These are phyloP conservation scores for Melanotaenia pygmaea DNA, from an alignment of 2,797 vertebrate species.

Conservation along the genomic window DNA sequence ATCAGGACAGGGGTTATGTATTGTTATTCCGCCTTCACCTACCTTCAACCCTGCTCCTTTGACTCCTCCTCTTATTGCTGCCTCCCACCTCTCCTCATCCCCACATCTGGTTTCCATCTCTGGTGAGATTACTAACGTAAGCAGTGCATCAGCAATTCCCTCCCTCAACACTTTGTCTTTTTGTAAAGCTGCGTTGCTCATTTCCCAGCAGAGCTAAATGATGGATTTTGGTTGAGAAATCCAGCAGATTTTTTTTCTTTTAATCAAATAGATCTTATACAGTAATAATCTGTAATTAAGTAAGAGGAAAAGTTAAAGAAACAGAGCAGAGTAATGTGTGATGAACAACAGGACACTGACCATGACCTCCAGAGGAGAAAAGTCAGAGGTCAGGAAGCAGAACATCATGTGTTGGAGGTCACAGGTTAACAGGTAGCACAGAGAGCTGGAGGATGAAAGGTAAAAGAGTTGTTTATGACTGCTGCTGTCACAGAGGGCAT, in stretches of 20 bases:
- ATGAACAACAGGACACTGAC: slow-evolving; percentile 60
- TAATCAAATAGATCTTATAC: not conserved
- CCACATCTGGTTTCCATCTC: slow-evolving; percentile 74
- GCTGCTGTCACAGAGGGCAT: slow-evolving; percentile 39
- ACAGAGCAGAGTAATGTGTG: slow-evolving; percentile 15
- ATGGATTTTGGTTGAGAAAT: slow-evolving; percentile 30
- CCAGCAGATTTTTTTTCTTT: too few relatives aligned
- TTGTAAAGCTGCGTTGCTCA: slow-evolving; percentile 49
- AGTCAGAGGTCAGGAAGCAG: slow-evolving; percentile 51
- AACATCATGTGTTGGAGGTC: slow-evolving; percentile 48
- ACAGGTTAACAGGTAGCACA: slow-evolving; percentile 70
- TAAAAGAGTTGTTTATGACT: slow-evolving; percentile 61
- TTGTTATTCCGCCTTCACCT: slow-evolving; percentile 46
- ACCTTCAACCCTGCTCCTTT: slow-evolving; percentile 33
- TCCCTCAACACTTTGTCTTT: not conserved
- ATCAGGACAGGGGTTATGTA: slow-evolving; percentile 38
- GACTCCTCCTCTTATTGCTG: slow-evolving; percentile 36
- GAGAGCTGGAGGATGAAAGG: slow-evolving; percentile 62
- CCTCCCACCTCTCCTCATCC: slow-evolving; percentile 53
- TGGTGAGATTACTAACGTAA: slow-evolving; percentile 62
- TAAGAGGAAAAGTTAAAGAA: not conserved
- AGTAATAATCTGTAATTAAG: not conserved
- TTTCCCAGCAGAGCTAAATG: slow-evolving; percentile 60
- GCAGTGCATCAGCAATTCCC: slow-evolving; percentile 49
- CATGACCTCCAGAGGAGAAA: slow-evolving; percentile 53